Evolutionary conservation across 2,888 invertebrate species (phyloP).

Genomic region (Phlogophora meticulosa): DNA sequence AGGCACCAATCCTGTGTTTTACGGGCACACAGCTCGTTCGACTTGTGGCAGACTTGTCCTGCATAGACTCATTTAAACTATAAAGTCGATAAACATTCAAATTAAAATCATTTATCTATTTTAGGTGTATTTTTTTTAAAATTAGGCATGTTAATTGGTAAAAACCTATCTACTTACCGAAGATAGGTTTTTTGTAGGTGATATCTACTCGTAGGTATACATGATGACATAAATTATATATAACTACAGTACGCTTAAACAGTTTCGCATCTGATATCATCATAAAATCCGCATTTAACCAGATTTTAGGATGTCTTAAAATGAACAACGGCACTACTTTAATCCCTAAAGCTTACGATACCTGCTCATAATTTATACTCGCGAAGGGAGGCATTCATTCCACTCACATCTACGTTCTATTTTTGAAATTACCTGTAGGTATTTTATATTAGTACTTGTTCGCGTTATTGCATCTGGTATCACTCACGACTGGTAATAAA

Average conservation of each 20-base stretch:
- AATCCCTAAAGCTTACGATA: slow-evolving; percentile 41
- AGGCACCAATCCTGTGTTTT: no score
- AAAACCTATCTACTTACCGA: no score
- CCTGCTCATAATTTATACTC: slow-evolving; percentile 42
- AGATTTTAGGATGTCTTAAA: slow-evolving; percentile 48
- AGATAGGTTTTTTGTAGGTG: background rate
- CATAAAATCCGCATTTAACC: slow-evolving; percentile 17
- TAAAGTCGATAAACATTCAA: no score
- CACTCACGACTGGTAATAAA: slow-evolving; percentile 76
- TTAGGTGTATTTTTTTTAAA: no score
- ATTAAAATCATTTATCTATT: slow-evolving; percentile 2
- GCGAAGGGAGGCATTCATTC: slow-evolving; percentile 36
- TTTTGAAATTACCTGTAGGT: slow-evolving; percentile 35
- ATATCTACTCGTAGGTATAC: no score
- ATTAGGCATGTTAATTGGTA: no score
- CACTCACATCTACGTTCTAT: slow-evolving; percentile 36
- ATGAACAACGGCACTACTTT: slow-evolving; percentile 37
- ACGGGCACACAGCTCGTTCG: no score
- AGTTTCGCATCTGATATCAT: slow-evolving; percentile 19
- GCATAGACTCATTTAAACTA: no score
- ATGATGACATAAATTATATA: background rate
- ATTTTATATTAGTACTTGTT: slow-evolving; percentile 53
- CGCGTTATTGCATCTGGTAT: slow-evolving; percentile 71
- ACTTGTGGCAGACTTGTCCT: no score
- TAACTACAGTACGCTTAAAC: slow-evolving; percentile 10